Evolutionary conservation across 2,113 vertebrate species (phyloP), one percentile per base, ranked within the genome.

Genomic region (Dromas ardeola): DNA sequence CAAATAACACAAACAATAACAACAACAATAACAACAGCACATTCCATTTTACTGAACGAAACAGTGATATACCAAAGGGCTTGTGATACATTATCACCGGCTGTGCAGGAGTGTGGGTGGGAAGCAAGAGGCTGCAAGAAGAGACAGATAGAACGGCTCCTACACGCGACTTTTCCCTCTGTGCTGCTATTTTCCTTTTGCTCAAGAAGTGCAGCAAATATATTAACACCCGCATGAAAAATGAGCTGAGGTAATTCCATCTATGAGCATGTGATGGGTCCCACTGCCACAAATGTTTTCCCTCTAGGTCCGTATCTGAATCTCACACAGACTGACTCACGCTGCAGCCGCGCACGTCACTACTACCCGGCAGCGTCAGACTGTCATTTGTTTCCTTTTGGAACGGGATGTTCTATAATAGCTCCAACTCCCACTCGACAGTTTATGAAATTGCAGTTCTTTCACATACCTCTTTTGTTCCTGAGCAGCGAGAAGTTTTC

Each of bases 201-300:
- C 88, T 94, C 32, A 40, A 88, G 95, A 83, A 92, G 65, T 1
- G 5, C 86, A 88, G 81, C 88, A 95, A 95, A 91, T 79, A 69
- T 32, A 81, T 94, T 81, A 94, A 94, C 92, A 93, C 90, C 79
- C 13, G 14, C 86, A 18, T 86, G 95, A 96, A 95, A 96, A 97
- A 95, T 71, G 96, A 97, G 93, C 95, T 96, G 94, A 95, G 95
- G 96, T 96, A 97, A 97, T 97, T 96, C 90, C 85, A 95, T 81
- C 96, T 90, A 86, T 7, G 72, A 96, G 76, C 96, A 96, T 88
- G 94, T 95, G 94, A 94, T 67, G 4, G 0, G 19, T 81, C 29
- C 80, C 1, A 8, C 93, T 97, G 97, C 94, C 93, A 95, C 82
- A 81, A 97, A 96, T 94, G 92, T 95, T 96, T 95, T 96, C 93